Evolutionary conservation across 1,140 invertebrate species (phyloP), one percentile per base, ranked within the genome.

Genomic region (Wiebesia pumilae): DNA sequence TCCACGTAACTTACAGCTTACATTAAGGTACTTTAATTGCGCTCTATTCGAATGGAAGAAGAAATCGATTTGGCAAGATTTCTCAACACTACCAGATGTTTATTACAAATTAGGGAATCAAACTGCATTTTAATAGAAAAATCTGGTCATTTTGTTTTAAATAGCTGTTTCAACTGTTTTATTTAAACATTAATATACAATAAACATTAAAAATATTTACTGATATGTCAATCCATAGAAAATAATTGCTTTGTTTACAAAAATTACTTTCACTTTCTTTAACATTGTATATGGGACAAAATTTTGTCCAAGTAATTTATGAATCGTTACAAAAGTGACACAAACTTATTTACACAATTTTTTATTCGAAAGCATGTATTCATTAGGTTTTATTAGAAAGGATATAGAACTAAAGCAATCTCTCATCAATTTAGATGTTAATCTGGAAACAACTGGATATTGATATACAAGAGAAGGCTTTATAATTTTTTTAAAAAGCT

Each of bases 41-140:
- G 3, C 35, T 62, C 2, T 54, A 62, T 65, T 10, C 27, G 16
- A 77, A n/a, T 82, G 69, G 80, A 86, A 82, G 71, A 82, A 75
- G 38, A 19, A 75, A 67, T 40, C 75, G 12, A 62, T 86, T 86
- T 86, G 85, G 80, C 80, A 81, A 82, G n/a, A 75, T 75, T 81
- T 75, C 7, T 4, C 67, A 4, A 77, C 7, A 10, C 4, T 47
- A 51, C 27, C 19, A 75, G n/a, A 30, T 82, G 7, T 86, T 82
- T 51, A 82, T 47, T 77, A 73, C 0, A 54, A 62, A 35, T 35
- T 4, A n/a, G 69, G 14, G 19, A 73, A 40, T 62, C 19, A 47
- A 86, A 54, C 27, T 54, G 19, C 27, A 71, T 33, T 81, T 81
- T 73, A 75, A 27, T 30, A 81, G 27, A 71, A 69, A 80, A 71